Evolutionary conservation across 1,140 invertebrate species (phyloP).

Genomic region (Habropoda laboriosa): DNA sequence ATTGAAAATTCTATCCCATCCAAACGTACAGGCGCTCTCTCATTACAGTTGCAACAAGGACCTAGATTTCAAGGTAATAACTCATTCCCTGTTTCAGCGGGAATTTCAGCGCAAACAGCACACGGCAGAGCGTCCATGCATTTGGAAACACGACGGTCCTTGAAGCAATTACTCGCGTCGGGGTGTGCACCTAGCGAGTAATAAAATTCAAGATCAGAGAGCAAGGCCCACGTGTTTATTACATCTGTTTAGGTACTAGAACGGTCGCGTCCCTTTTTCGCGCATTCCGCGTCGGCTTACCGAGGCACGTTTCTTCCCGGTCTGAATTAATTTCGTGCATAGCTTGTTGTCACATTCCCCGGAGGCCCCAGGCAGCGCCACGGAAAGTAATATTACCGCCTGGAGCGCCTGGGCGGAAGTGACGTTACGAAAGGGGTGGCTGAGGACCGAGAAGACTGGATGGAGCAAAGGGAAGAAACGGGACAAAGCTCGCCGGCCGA

Average conservation of each 20-base stretch:
- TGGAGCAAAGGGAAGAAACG: neutral
- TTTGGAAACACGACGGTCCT: neutral
- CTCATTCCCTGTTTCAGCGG: neutral
- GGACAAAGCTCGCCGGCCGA: neutral
- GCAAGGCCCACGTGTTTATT: conserved; percentile 36
- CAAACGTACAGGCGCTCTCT: neutral
- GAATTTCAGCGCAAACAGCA: neutral
- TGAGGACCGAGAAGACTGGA: neutral
- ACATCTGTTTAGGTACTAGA: conserved; percentile 47
- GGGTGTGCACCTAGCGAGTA: neutral
- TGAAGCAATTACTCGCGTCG: neutral
- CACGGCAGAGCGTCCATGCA: neutral
- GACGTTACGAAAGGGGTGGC: conserved; percentile 27
- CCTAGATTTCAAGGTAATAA: neutral
- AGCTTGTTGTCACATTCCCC: conserved; percentile 65
- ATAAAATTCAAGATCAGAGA: conserved; percentile 39
- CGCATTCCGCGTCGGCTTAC: conserved; percentile 50
- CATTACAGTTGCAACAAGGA: neutral
- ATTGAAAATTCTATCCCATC: conserved; percentile 13
- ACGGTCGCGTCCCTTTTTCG: conserved; percentile 1
- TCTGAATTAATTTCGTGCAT: conserved; percentile 65
- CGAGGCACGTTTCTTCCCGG: conserved; percentile 51
- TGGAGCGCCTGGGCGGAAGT: conserved; percentile 29
- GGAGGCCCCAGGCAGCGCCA: conserved; percentile 35
- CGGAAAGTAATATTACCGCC: conserved; percentile 62